Percentiles rank a stretch among this genome's conserved stretches.
These are phyloP conservation scores for Chionis minor DNA, from an alignment of 2,113 vertebrate genomes.

Conservation along the genomic window DNA sequence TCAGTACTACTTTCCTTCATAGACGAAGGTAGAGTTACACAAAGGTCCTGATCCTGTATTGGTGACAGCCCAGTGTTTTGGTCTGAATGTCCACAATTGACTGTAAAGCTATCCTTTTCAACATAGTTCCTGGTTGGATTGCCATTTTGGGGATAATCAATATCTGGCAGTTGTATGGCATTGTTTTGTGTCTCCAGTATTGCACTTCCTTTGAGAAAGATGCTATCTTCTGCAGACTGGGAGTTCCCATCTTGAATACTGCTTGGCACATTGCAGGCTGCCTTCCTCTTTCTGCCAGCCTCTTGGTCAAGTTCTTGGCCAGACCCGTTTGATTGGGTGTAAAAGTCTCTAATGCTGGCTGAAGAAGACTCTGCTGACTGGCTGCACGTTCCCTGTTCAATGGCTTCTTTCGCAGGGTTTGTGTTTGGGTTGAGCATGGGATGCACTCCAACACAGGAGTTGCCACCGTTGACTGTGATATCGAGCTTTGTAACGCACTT, in stretches of 20 bases:
- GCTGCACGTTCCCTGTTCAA: background rate
- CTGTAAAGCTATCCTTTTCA: background rate
- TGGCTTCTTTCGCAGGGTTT: background rate
- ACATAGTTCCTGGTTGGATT: background rate
- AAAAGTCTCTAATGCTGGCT: background rate
- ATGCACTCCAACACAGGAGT: background rate
- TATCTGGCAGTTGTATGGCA: background rate
- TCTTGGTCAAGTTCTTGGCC: background rate
- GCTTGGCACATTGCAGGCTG: background rate
- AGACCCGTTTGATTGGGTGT: background rate
- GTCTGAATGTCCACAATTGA: background rate
- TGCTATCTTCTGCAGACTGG: background rate
- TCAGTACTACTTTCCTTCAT: background rate
- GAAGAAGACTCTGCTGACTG: background rate
- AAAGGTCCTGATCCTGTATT: background rate
- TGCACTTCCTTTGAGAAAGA: background rate
- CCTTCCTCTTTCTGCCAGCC: background rate
- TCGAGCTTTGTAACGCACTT: background rate
- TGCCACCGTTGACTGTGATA: slow-evolving; percentile 39
- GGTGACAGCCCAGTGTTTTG: background rate
- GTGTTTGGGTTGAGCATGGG: background rate
- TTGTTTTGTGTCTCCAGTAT: background rate
- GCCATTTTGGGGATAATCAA: background rate
- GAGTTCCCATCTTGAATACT: background rate
- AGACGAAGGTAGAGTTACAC: background rate